Percentiles rank a stretch among this genome's conserved stretches.
Conservation (phyloP, 1,140 invertebrate genomes). For the Bombus fervidus region DNA sequence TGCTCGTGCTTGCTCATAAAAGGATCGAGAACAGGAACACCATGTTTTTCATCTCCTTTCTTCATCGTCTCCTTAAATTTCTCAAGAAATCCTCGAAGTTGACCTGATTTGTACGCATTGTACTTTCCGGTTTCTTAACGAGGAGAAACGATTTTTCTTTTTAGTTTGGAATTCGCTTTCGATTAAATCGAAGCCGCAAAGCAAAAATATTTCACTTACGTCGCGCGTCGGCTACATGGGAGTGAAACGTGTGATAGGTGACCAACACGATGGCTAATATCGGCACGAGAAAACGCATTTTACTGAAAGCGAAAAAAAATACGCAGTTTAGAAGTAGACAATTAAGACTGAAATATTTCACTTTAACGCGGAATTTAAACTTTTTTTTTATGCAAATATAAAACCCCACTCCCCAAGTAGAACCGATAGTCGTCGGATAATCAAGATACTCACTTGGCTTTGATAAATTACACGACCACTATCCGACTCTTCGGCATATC, state of each 20-base stretch:
- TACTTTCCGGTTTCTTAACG: not conserved
- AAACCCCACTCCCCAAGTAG: not conserved
- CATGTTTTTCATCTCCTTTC: not conserved
- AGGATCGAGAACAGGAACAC: conserved; percentile 60
- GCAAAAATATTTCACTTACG: not conserved
- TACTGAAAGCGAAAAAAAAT: conserved; percentile 1
- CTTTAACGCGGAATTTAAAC: not conserved
- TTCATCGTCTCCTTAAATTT: conserved; percentile 9
- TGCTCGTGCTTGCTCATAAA: rapidly evolving
- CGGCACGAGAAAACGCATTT: conserved; percentile 29
- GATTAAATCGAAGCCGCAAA: too few species aligned
- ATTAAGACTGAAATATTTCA: not conserved
- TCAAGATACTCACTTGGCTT: not conserved
- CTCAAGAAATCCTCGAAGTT: not conserved
- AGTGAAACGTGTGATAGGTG: conserved; percentile 14
- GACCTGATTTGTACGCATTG: not conserved
- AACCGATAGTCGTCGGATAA: not conserved
- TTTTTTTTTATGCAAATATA: too few species aligned
- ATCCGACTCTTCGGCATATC: not conserved
- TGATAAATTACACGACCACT: not conserved
- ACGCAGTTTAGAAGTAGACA: not conserved
- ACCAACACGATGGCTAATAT: conserved; percentile 41
- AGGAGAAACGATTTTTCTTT: too few species aligned
- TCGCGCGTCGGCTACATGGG: not conserved
- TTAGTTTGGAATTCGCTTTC: too few species aligned